phyloP scores from a whole-genome alignment of 1,140 invertebrate genomes.

The Mesaphorura yosii region DNA sequence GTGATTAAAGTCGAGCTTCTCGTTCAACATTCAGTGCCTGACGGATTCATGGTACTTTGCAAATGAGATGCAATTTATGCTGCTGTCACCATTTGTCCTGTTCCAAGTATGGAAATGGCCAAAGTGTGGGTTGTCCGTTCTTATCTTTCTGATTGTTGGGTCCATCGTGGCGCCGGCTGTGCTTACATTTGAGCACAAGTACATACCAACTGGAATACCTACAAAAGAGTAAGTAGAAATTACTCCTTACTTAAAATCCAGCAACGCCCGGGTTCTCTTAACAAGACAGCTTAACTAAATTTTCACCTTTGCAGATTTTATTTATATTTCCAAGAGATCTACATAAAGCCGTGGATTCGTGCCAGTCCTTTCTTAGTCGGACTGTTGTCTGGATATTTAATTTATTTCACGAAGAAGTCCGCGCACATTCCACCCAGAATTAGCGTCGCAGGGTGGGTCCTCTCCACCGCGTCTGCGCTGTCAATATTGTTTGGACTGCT shows the following conservation, averaged over 20 bases:
- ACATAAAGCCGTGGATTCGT: slow-evolving; percentile 14
- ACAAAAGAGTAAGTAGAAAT: slow-evolving; percentile 11
- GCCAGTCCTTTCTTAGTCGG: slow-evolving; percentile 15
- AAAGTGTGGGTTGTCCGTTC: slow-evolving; percentile 34
- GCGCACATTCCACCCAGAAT: not conserved
- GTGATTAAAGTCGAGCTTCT: too few species aligned
- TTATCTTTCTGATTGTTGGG: slow-evolving; percentile 34
- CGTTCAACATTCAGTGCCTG: slow-evolving; percentile 49
- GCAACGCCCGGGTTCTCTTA: not conserved
- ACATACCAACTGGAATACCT: slow-evolving; percentile 10
- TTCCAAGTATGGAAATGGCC: slow-evolving; percentile 9
- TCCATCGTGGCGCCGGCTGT: slow-evolving; percentile 21
- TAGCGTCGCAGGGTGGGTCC: slow-evolving; percentile 34
- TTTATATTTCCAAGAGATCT: slow-evolving; percentile 38
- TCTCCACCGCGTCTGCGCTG: slow-evolving; percentile 27
- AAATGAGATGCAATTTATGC: slow-evolving; percentile 47
- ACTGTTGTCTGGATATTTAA: not conserved
- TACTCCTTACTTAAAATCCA: not conserved
- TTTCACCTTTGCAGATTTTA: not conserved
- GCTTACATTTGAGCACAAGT: slow-evolving; percentile 4
- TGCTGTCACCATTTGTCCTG: slow-evolving; percentile 36
- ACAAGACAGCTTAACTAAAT: not conserved
- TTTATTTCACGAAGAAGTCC: not conserved
- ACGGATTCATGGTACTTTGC: slow-evolving; percentile 47
- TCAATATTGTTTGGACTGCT: slow-evolving; percentile 33